Evolutionary conservation across 2,797 vertebrate species (phyloP).

Genomic region (Cheracebus regulus): DNA sequence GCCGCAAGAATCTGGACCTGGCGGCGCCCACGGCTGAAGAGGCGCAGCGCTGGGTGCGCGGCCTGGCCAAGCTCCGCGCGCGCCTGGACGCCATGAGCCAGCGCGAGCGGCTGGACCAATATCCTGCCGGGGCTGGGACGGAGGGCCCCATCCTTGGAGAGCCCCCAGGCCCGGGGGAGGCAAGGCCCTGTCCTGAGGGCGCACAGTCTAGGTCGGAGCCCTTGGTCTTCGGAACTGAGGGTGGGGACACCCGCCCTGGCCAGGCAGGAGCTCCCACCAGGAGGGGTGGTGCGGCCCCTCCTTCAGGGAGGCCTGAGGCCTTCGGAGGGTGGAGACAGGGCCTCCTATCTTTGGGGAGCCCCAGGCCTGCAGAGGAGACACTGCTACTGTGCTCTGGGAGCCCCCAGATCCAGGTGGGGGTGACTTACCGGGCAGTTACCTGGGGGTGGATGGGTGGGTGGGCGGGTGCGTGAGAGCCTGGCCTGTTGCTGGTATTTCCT

Average conservation of each 20-base stretch:
- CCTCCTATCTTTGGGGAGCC: background rate
- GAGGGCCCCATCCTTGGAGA: no score
- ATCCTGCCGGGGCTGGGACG: slow-evolving; percentile 86
- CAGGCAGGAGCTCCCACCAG: background rate
- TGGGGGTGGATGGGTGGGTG: accelerated
- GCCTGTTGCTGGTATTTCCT: slow-evolving; percentile 78
- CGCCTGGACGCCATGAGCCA: slow-evolving; percentile 93
- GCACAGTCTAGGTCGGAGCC: background rate
- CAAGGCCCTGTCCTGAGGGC: background rate
- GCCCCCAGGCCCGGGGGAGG: background rate
- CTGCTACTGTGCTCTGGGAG: no score
- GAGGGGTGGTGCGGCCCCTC: background rate
- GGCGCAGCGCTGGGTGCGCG: slow-evolving; percentile 92
- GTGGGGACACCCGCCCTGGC: background rate
- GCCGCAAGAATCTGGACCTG: slow-evolving; percentile 94
- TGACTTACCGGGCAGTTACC: background rate
- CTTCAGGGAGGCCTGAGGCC: no score
- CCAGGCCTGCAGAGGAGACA: background rate
- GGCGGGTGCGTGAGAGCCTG: background rate
- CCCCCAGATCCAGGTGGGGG: background rate
- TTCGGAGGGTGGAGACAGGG: background rate
- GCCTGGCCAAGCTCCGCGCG: slow-evolving; percentile 90
- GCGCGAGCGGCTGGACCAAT: slow-evolving; percentile 96
- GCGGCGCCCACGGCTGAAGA: slow-evolving; percentile 88
- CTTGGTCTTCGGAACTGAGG: background rate